Base-by-base conservation (phyloP, 2,113 vertebrate genomes). In the Gallinago media region DNA sequence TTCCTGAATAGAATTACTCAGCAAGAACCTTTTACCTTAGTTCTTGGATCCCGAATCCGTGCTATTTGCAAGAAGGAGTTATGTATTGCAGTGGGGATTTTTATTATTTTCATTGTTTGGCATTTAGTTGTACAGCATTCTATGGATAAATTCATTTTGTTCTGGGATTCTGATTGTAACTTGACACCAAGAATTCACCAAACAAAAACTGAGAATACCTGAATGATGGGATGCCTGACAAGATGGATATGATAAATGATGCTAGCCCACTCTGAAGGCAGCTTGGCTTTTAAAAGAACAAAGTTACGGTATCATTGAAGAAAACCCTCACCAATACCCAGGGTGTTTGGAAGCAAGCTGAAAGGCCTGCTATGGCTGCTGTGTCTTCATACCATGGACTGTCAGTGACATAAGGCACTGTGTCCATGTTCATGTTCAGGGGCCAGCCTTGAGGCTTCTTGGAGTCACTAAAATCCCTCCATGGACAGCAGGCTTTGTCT, bases 11-110 rank as follows among this genome's bases (percentile, higher is more conserved):
- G 70, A 77, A 78, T 81, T 81, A 68, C 66, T 73, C 38, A 61
- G 84, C 92, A 91, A 94, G 94, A 94, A 92, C 25, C 46, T 91
- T 89, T 78, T 89, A 89, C 66, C 46, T 72, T 81, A 34, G 40
- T 74, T 90, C 42, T 67, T 92, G 52, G 38, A 62, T 88, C 63
- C 90, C 62, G 34, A 74, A 71, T 78, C 85, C 19, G 2, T 86
- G 55, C 47, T 76, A 4, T 79, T 66, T 89, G 87, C 74, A 55
- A 36, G 81, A 58, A 50, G 61, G 54, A 52, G 62, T 66, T 80
- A 75, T 3, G 5, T 83, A 66, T 59, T 85, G 75, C 75, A 78
- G 42, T 59, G 54, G 67, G 44, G 26, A 42, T 75, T 93, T 88
- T 58, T 55, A 67, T 66, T 91, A 27, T 78, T 88, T 70, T 73